Evolutionary conservation across 2,888 invertebrate species (phyloP), one percentile per base, ranked within the genome.

Genomic region (Elegia similella): DNA sequence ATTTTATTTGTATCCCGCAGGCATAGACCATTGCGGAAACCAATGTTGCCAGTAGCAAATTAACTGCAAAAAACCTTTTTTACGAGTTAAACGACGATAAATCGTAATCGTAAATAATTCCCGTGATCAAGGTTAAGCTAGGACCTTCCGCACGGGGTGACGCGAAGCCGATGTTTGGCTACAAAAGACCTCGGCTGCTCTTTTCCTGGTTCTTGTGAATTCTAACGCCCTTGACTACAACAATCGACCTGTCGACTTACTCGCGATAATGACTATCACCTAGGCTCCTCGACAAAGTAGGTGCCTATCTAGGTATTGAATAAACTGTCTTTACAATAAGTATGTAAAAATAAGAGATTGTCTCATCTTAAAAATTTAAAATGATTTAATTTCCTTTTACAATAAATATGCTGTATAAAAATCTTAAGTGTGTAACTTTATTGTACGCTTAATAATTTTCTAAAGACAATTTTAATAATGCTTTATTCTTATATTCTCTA

Each of bases 151-250:
- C 72, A 75, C 73, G 70, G 75, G 76, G 78, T 81, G 83, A 84
- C 84, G 76, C 72, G 82, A 84, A 84, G 77, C 72, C 69, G 73
- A 69, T 69, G 67, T 80, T 84, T 76, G 78, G 78, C 75, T 78
- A 84, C 80, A 85, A 72, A 50, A 85, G 84, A 78, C 84, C 80
- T 81, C 81, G 76, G 69, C 69, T 67, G 74, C 73, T 82, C 75
- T 84, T 87, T 89, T 88, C 87, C 86, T 87, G 84, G 79, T 86
- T 84, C 78, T 80, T 80, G 76, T 79, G 74, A 81, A 83, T 75
- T 76, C 75, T 78, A 76, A 74, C 69, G 84, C 80, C 88, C 86
- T 87, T 87, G 86, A 76, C 72, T 68, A 69, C 62, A 71, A 75
- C 72, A 73, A 71, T 72, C 70, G 70, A 63, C 63, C 56, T 57